A percentile compares a stretch with the other conserved stretches of the same genome.
These are phyloP conservation scores for Thumatha senex DNA, from an alignment of 2,888 invertebrate species.

Conservation along the genomic window DNA sequence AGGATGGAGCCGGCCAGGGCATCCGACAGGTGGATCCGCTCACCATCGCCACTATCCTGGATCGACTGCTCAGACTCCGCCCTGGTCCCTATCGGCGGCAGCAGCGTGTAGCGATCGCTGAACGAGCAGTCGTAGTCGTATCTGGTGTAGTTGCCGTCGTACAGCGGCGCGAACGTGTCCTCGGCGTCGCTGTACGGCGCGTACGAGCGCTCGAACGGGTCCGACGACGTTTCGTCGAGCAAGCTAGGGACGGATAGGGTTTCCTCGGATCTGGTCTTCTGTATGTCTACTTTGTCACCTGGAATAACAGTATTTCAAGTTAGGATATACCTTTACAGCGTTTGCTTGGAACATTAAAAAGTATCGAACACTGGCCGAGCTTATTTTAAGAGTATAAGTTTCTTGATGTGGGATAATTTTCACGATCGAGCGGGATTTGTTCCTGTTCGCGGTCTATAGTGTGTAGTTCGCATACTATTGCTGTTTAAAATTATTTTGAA, in stretches of 20 bases:
- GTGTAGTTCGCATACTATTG: no score
- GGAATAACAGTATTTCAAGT: conserved; percentile 1
- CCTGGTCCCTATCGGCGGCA: conserved; percentile 59
- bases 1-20: conserved; percentile 53
- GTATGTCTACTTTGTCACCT: conserved; percentile 64
- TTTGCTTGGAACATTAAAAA: no score
- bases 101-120: conserved; percentile 56
- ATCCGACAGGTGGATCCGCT: conserved; percentile 37
- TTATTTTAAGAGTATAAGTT: no score
- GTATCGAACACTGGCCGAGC: no score
- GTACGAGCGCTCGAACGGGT: conserved; percentile 36
- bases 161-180: conserved; percentile 54
- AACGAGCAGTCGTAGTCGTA: conserved; percentile 65
- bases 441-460: no score
- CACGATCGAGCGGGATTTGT: no score
- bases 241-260: conserved; percentile 61
- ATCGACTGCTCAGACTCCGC: conserved; percentile 49
- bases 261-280: conserved; percentile 76
- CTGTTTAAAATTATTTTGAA: no score
- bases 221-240: conserved; percentile 48
- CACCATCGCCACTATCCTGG: conserved; percentile 35
- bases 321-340: not conserved
- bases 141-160: conserved; percentile 59
- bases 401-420: no score
- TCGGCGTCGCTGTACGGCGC: conserved; percentile 45